phyloP scores from a whole-genome alignment of 1,140 invertebrate species.

The Araneus ventricosus region DNA sequence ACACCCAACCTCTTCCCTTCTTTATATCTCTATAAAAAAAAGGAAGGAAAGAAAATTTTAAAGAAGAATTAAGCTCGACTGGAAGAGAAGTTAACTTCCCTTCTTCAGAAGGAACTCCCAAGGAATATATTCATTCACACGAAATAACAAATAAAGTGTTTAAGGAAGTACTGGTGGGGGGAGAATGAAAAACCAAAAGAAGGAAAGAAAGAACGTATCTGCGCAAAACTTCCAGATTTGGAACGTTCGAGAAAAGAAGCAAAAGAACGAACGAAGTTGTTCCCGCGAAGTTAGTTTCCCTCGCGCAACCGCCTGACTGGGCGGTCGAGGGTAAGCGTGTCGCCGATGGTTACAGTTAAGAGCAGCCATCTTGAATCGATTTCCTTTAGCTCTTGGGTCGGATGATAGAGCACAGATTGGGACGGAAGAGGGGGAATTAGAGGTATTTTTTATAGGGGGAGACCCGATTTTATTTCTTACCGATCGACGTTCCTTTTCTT shows the following conservation, averaged over 20 bases:
- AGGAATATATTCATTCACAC: slow-evolving; percentile 53
- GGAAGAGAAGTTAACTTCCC: not conserved
- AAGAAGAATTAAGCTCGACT: not conserved
- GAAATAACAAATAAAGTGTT: slow-evolving; percentile 55
- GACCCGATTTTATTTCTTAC: slow-evolving; percentile 21
- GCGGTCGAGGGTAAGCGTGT: slow-evolving; percentile 29
- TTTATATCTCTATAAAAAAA: not conserved
- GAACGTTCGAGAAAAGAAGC: not conserved
- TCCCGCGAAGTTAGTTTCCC: slow-evolving; percentile 36
- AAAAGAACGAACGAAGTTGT: not conserved
- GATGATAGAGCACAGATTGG: slow-evolving; percentile 65
- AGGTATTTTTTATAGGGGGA: slow-evolving; percentile 16
- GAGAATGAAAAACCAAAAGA: not conserved
- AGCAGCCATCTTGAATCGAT: slow-evolving; percentile 66
- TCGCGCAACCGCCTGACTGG: slow-evolving; percentile 31
- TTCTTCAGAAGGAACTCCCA: not conserved
- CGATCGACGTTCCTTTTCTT: not conserved
- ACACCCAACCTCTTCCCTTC: not conserved
- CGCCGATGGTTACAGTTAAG: slow-evolving; percentile 61
- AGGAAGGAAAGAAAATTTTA: not conserved
- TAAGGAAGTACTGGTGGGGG: not conserved
- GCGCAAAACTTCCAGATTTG: not conserved
- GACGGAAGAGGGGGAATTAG: slow-evolving; percentile 57
- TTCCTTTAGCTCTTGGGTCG: slow-evolving; percentile 58
- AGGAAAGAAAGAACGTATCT: not conserved